Evolutionary conservation across 2,113 vertebrate species (phyloP).

Genomic region (Petrocephalus microphthalmus): DNA sequence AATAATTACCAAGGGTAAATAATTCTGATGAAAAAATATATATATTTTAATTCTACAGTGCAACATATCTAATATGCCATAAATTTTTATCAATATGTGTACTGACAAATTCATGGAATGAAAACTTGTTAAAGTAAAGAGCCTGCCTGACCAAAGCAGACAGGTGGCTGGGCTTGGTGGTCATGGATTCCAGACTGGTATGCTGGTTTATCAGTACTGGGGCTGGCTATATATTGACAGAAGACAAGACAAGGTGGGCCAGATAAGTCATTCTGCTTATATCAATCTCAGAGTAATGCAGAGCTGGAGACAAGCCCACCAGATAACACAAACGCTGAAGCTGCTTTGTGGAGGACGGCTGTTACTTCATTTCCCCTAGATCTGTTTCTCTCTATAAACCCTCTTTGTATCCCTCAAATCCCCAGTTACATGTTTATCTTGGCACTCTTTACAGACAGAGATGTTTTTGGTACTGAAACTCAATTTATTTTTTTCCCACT

Average conservation of each 20-base stretch:
- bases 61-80: background rate
- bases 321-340: background rate
- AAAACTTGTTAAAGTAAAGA: background rate
- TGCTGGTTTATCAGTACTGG: background rate
- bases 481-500: conserved; percentile 36
- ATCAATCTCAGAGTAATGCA: background rate
- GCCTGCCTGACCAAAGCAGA: background rate
- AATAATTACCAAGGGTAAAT: background rate
- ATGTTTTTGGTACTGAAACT: conserved; percentile 38
- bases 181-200: background rate
- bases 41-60: background rate
- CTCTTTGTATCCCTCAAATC: background rate
- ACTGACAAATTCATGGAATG: background rate
- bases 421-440: conserved; percentile 38
- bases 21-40: background rate
- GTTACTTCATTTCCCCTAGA: background rate
- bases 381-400: conserved; percentile 7
- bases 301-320: background rate
- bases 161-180: background rate
- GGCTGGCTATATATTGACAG: background rate
- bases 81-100: background rate
- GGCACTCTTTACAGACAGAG: conserved; percentile 31
- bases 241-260: background rate
- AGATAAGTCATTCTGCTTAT: background rate
- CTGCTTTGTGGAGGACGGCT: background rate